Conservation (phyloP, 2,888 invertebrate genomes). For the Oeneis ivallda region DNA sequence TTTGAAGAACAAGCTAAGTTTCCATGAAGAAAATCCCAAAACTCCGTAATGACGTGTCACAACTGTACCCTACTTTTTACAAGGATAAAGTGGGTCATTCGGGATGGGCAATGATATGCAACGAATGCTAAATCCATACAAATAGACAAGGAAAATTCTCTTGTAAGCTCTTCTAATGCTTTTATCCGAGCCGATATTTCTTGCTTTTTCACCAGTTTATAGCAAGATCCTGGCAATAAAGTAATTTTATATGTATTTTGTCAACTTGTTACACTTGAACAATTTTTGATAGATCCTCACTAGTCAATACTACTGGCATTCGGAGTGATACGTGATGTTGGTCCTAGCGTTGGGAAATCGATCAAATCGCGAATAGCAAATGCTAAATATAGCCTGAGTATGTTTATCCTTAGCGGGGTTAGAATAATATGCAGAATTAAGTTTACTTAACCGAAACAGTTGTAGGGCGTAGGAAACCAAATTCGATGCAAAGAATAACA, state of each 20-base stretch:
- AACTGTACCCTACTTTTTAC: constrained; percentile 44
- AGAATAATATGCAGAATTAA: not conserved
- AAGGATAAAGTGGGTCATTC: constrained; percentile 55
- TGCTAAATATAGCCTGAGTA: not conserved
- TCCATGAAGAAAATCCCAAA: constrained; percentile 33
- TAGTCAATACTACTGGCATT: too few species aligned
- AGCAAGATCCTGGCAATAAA: too few species aligned
- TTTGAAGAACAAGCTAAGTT: constrained; percentile 15
- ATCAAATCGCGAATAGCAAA: not conserved
- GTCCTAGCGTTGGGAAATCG: not conserved
- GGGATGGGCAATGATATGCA: constrained; percentile 56
- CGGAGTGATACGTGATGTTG: too few species aligned
- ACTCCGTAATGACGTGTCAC: constrained; percentile 41
- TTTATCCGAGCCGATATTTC: not conserved
- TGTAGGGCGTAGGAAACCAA: constrained; percentile 2
- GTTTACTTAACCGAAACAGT: not conserved
- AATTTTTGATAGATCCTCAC: too few species aligned
- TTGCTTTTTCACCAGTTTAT: not conserved
- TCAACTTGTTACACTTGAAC: too few species aligned
- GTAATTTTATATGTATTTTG: too few species aligned
- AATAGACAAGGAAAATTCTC: constrained; percentile 21
- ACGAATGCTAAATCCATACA: constrained; percentile 23
- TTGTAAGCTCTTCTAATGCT: not conserved
- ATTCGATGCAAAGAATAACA: constrained; percentile 17
- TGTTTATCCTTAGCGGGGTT: not conserved